Percentiles rank a stretch among this genome's conserved stretches.
Conservation (phyloP, 2,797 vertebrate genomes). For the Ibycter americanus region DNA sequence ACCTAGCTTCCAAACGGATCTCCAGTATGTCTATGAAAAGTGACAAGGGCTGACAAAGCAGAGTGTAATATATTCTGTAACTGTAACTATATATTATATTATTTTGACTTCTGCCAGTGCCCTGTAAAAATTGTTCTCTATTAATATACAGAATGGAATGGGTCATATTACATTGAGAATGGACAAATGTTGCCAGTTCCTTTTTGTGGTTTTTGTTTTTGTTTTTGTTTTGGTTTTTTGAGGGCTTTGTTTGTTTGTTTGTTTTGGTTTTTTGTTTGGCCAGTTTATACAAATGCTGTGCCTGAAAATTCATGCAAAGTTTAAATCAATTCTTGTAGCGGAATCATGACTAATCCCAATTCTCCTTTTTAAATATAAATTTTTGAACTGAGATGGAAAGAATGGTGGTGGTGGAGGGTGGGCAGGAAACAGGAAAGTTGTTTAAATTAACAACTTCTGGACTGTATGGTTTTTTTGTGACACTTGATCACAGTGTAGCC, state of each 20-base stretch:
- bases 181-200: neutral
- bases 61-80: neutral
- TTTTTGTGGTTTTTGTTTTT: neutral
- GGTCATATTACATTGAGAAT: neutral
- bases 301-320: neutral
- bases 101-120: neutral
- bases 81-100: neutral
- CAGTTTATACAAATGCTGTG: neutral
- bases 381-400: neutral
- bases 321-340: neutral
- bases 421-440: neutral
- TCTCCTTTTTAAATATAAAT: neutral
- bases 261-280: neutral
- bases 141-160: neutral
- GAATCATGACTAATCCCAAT: neutral
- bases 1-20: neutral
- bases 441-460: slow-evolving; percentile 12
- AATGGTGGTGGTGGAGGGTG: neutral
- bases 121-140: neutral
- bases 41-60: neutral
- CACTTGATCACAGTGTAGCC: neutral
- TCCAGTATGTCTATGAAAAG: neutral
- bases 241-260: no score
- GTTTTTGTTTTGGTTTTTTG: no score
- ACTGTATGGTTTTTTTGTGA: neutral